phyloP scores from a whole-genome alignment of 2,113 vertebrate species.

The Opisthocomus hoazin region DNA sequence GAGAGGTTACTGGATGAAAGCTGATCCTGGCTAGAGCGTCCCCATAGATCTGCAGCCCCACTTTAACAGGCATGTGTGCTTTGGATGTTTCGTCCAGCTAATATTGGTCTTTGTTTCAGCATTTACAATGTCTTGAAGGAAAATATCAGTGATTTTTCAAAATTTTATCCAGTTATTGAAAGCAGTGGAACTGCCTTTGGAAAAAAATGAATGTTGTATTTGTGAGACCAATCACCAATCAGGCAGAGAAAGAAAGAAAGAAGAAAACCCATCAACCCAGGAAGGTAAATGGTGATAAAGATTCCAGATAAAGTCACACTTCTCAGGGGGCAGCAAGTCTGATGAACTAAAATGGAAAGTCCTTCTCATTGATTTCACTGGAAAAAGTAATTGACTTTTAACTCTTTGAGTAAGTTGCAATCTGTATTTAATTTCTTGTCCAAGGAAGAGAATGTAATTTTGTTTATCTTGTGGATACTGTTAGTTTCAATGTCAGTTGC shows the following conservation, averaged over 20 bases:
- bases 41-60: neutral
- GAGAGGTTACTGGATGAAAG: neutral
- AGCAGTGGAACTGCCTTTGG: neutral
- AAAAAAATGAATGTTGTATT: neutral
- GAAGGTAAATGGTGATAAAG: neutral
- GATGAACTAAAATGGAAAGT: constrained; percentile 32
- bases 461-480: constrained; percentile 18
- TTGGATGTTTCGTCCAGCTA: neutral
- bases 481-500: constrained; percentile 5
- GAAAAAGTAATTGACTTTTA: constrained; percentile 41
- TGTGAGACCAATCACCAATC: neutral
- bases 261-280: neutral
- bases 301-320: neutral
- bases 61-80: neutral
- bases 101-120: neutral
- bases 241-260: neutral
- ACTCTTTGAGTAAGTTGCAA: constrained; percentile 12
- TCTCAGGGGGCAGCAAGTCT: neutral
- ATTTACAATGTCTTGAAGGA: neutral
- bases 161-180: neutral
- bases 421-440: constrained; percentile 43
- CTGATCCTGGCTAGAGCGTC: neutral
- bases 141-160: neutral
- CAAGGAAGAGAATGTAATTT: neutral
- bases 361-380: constrained; percentile 28